These are phyloP conservation scores for Acanthurus lineatus DNA, from an alignment of 2,797 vertebrate species.

Conservation along the genomic window DNA sequence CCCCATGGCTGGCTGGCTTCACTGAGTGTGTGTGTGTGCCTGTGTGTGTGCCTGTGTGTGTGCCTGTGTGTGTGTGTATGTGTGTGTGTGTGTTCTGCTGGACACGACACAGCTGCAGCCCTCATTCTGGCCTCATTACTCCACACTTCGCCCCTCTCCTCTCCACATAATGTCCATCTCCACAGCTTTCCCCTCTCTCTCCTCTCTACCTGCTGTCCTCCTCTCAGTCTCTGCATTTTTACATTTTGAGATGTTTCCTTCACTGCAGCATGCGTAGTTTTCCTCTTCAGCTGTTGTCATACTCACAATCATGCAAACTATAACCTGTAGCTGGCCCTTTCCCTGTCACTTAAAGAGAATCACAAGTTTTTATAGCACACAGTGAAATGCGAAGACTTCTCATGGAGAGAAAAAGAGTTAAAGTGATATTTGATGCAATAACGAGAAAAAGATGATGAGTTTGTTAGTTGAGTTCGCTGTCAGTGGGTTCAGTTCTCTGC, in stretches of 20 bases:
- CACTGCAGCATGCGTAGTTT: neutral
- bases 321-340: neutral
- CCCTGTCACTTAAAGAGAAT: neutral
- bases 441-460: too few relatives aligned
- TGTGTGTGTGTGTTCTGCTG: conserved; percentile 48
- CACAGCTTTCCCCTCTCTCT: conserved; percentile 11
- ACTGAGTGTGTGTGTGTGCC: conserved; percentile 28
- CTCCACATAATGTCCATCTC: conserved; percentile 47
- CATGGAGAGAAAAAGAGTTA: too few relatives aligned
- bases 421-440: too few relatives aligned
- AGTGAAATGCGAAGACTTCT: too few relatives aligned
- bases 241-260: neutral
- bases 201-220: conserved; percentile 3
- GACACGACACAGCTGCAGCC: conserved; percentile 72
- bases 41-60: too few relatives aligned
- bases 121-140: conserved; percentile 75
- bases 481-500: too few relatives aligned
- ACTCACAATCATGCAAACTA: neutral
- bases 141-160: conserved; percentile 68
- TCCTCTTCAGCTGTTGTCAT: neutral
- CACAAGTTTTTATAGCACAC: too few relatives aligned
- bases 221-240: conserved; percentile 5
- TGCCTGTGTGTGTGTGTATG: conserved; percentile 20
- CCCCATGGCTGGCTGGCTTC: conserved; percentile 61
- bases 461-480: too few relatives aligned